Evolutionary conservation across 2,113 vertebrate genomes (phyloP).

Genomic region (Anolis carolinensis): DNA sequence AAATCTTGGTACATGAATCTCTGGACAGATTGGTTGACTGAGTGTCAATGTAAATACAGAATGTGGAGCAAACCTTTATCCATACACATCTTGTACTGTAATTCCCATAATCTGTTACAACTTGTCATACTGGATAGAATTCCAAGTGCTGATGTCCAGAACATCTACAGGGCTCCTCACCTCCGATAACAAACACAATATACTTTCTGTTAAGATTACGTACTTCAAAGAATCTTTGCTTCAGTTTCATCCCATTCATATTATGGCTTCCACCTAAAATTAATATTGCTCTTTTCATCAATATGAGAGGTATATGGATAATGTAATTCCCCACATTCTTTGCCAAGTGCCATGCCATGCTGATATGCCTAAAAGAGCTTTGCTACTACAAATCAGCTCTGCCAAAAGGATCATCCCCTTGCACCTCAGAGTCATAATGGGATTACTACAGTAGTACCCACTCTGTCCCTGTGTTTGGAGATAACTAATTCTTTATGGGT

Average conservation of each 20-base stretch:
- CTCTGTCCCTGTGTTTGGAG: conserved; percentile 24
- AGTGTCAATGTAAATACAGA: not conserved
- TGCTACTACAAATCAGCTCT: not conserved
- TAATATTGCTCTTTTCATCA: not conserved
- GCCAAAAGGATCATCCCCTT: not conserved
- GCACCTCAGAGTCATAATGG: not conserved
- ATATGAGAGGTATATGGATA: not conserved
- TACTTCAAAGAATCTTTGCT: conserved; percentile 1
- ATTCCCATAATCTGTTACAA: not conserved
- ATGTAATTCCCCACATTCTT: not conserved
- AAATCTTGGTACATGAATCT: not conserved
- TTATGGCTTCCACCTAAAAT: not conserved
- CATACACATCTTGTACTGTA: not conserved
- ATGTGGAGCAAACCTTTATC: not conserved
- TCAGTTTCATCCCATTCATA: not conserved
- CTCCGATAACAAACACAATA: not conserved
- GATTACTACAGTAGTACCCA: not conserved
- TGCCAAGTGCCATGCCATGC: not conserved
- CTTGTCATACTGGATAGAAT: not conserved
- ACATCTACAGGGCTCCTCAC: not conserved
- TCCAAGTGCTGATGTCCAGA: not conserved
- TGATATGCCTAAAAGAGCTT: conserved; percentile 25
- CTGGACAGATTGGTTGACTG: not conserved
- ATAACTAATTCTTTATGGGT: conserved; percentile 4
- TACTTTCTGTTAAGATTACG: not conserved